phyloP scores from a whole-genome alignment of 2,797 vertebrate genomes.

The Peromyscus attwateri region DNA sequence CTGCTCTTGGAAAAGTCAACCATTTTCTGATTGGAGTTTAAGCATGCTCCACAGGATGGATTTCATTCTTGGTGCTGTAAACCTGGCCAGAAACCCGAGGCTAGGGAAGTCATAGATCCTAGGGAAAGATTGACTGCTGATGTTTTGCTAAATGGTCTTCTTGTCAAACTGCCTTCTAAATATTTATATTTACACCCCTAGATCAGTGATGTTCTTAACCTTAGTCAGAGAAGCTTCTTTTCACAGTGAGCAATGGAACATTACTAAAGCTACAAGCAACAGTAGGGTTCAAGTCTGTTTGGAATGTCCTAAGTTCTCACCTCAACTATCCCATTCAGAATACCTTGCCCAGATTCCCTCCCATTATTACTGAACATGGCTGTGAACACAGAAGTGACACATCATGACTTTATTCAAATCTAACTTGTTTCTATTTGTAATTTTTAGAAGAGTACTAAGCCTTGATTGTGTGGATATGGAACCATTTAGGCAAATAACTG shows the following conservation, averaged over 20 bases:
- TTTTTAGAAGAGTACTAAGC: background rate
- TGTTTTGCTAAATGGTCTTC: background rate
- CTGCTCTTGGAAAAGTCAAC: background rate
- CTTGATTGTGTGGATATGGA: background rate
- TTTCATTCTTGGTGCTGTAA: background rate
- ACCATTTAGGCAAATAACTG: background rate
- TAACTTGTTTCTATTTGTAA: background rate
- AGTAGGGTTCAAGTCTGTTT: too few relatives aligned
- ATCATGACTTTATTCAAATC: background rate
- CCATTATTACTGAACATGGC: too few relatives aligned
- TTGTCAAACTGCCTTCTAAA: background rate
- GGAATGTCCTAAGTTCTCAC: too few relatives aligned
- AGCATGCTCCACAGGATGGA: background rate
- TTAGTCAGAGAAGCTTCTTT: too few relatives aligned
- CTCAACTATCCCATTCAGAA: too few relatives aligned
- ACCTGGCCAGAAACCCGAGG: background rate
- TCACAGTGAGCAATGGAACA: too few relatives aligned
- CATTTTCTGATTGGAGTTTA: background rate
- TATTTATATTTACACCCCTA: too few relatives aligned
- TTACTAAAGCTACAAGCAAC: too few relatives aligned
- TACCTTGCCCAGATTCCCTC: too few relatives aligned
- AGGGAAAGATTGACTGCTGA: background rate
- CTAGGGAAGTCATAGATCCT: background rate
- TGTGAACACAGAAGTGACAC: background rate
- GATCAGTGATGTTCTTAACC: too few relatives aligned